Base-by-base conservation (phyloP, 2,113 vertebrate genomes). In the Urocynchramus pylzowi region DNA sequence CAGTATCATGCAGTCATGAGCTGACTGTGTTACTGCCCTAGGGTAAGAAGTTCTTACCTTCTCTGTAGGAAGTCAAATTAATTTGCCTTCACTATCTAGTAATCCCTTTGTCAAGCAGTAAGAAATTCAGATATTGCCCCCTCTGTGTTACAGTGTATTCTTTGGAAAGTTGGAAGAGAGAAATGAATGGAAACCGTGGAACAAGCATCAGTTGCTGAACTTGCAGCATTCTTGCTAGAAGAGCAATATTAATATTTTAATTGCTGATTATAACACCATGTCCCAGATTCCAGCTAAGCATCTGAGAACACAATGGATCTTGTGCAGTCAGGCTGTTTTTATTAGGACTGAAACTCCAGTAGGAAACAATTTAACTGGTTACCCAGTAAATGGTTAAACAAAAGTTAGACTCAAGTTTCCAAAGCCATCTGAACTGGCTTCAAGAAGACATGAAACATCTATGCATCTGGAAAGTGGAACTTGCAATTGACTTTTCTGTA, bases 381-480 rank as follows among this genome's bases (percentile, higher is more conserved):
- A 37, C 35, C 16, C 24, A 94, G 41, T 49, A 82, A 94, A 90
- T 71, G 84, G 75, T 96, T 97, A 97, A 97, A 92, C 41, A 78
- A 78, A 96, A 96, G 86, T 87, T 94, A 92, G 75, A 94, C 81
- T 82, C 49, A 87, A 75, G 84, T 96, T 97, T 95, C 95, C 81
- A 95, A 95, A 96, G 84, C 68, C 78, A 95, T 96, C 70, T 97
- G 96, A 98, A 98, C 93, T 96, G 97, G 89, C 94, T 97, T 98
- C 94, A 96, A 95, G 96, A 97, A 95, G 95, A 96, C 96, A 91
- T 54, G 95, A 97, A 98, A 97, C 96, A 97, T 97, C 96, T 94
- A 95, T 95, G 79, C 97, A 98, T 98, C 98, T 98, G 98, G 97
- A 98, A 98, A 97, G 96, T 77, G 94, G 93, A 97, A 96, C 90